Conservation (phyloP, 1,140 invertebrate species). For the Oedothorax gibbosus region DNA sequence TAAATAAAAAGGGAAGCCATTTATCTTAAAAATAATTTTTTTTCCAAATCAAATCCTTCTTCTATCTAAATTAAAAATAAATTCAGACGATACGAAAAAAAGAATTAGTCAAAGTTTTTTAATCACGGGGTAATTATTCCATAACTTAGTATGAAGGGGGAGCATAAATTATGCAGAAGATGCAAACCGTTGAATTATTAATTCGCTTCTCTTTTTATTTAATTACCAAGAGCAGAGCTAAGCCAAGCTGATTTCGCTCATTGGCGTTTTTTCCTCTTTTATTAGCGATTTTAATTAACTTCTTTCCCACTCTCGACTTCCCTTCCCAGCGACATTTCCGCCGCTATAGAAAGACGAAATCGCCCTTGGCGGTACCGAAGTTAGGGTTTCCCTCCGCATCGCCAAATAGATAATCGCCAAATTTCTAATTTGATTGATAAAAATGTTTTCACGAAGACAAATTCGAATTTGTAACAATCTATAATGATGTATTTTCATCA, state of each 20-base stretch:
- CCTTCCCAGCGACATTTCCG: slow-evolving; percentile 12
- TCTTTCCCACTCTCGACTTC: slow-evolving; percentile 1
- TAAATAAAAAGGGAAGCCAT: too few relatives aligned
- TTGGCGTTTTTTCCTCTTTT: slow-evolving; percentile 30
- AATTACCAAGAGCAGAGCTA: slow-evolving; percentile 30
- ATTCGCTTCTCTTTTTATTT: slow-evolving; percentile 49
- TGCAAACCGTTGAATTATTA: slow-evolving; percentile 52
- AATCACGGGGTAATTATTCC: slow-evolving; percentile 55
- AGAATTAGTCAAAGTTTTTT: slow-evolving; percentile 51
- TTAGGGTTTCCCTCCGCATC: too few relatives aligned
- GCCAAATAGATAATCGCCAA: too few relatives aligned
- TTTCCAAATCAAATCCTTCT: too few relatives aligned
- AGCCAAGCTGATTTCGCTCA: slow-evolving; percentile 30
- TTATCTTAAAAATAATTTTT: too few relatives aligned
- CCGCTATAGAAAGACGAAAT: background rate
- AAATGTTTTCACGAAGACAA: too few relatives aligned
- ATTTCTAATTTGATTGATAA: too few relatives aligned
- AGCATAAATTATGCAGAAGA: slow-evolving; percentile 53
- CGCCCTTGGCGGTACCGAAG: too few relatives aligned
- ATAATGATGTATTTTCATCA: too few relatives aligned
- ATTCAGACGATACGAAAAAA: background rate
- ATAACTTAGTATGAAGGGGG: slow-evolving; percentile 22
- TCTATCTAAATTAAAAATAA: background rate
- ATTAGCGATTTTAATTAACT: slow-evolving; percentile 31
- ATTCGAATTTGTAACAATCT: too few relatives aligned